Evolutionary conservation across 2,797 vertebrate genomes (phyloP), one percentile per base, ranked within the genome.

Genomic region (Xenentodon cancila): DNA sequence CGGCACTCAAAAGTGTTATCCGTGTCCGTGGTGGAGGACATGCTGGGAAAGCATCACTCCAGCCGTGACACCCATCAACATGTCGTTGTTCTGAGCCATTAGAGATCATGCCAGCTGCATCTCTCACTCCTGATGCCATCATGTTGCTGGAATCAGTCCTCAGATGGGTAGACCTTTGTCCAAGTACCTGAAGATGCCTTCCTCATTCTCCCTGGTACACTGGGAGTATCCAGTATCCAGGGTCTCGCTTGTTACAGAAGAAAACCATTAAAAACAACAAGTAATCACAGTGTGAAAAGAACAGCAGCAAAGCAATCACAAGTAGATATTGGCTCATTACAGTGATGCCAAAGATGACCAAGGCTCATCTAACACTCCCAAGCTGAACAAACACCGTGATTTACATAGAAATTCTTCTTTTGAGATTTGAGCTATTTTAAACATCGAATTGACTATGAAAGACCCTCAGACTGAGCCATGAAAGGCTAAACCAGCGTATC

Each of bases 1-100:
- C 56, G 47, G 73, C 48, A 40, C 0, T 40, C 3, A 77, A 59
- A 43, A 55, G 4, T 59, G 16, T 15, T n/a, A n/a, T n/a, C n/a
- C n/a, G 12, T 37, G 34, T 13, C 11, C 9, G 11, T 11, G 12
- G 9, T 13, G 12, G 34, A 37, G 34, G 34, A 37, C 34, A 37
- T 12, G 34, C 12, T 13, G 34, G 12, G 34, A 37, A 37, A 2
- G 9, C 4, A 13, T 12, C 34, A 13, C 9, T 37, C 34, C 12
- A 37, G 12, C 9, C 34, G 12, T 37, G 34, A 37, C 12, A 9
- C 34, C 9, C 34, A 11, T 37, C 34, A 37, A 37, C 34, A 37
- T 11, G 34, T 4, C 5, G 34, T 37, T 37, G 34, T 37, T 37
- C 34, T 37, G 34, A 13, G 9, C 11, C 34, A 37, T 37, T 37